Conservation (phyloP, 2,113 vertebrate species). For the Pachyramphus minor region DNA sequence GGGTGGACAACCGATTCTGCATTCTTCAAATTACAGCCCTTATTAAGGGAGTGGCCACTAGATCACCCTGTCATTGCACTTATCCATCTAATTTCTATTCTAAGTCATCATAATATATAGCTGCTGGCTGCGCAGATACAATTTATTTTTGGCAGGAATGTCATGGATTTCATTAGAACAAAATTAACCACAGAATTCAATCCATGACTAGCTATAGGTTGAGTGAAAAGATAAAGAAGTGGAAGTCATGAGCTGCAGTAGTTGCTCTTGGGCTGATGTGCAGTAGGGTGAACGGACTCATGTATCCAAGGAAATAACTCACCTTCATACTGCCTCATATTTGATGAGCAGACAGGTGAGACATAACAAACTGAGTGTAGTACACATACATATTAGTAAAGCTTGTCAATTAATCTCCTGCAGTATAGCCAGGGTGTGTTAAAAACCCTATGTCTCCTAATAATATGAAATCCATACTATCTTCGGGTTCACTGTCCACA, state of each 20-base stretch:
- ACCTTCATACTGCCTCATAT: not conserved
- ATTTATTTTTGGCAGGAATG: constrained; percentile 42
- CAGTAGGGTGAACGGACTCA: not conserved
- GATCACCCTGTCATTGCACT: constrained; percentile 15
- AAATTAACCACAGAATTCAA: not conserved
- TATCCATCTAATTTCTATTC: constrained; percentile 51
- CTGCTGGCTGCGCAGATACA: constrained; percentile 26
- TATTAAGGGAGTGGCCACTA: constrained; percentile 52
- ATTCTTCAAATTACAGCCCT: constrained; percentile 43
- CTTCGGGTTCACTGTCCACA: not conserved
- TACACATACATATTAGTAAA: not conserved
- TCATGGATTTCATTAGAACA: not conserved
- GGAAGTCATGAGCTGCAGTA: not conserved
- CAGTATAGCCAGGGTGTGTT: not conserved
- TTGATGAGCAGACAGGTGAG: not conserved
- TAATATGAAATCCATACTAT: not conserved
- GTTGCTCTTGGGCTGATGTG: not conserved
- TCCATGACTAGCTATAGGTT: not conserved
- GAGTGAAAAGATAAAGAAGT: not conserved
- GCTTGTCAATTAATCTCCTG: not conserved
- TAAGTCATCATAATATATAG: constrained; percentile 22
- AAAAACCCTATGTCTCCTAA: not conserved
- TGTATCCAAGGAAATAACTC: not conserved
- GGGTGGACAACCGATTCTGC: constrained; percentile 28
- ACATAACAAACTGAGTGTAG: not conserved